phyloP scores from a whole-genome alignment of 2,888 invertebrate species.

The Teleiodes luculella region DNA sequence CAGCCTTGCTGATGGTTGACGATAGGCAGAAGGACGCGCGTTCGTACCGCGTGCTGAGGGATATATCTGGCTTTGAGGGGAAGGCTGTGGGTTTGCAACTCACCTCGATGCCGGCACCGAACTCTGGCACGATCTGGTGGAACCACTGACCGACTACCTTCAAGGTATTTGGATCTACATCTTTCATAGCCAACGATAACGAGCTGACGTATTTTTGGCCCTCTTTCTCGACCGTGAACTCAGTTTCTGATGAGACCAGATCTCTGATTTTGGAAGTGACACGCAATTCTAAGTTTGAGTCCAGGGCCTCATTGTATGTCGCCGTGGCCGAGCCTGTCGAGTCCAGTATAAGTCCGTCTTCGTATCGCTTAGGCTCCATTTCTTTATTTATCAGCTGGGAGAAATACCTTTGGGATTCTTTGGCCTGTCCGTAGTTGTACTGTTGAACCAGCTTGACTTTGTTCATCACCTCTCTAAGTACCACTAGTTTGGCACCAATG shows the following conservation, averaged over 20 bases:
- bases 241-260: constrained; percentile 64
- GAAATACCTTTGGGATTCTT: constrained; percentile 49
- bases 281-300: constrained; percentile 52
- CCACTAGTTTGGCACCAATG: constrained; percentile 57
- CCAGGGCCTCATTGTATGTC: constrained; percentile 52
- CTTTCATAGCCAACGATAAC: constrained; percentile 50
- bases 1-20: constrained; percentile 54
- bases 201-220: constrained; percentile 50
- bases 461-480: constrained; percentile 58
- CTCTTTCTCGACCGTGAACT: constrained; percentile 56
- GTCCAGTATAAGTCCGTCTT: constrained; percentile 58
- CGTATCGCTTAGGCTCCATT: constrained; percentile 46
- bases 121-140: constrained; percentile 53
- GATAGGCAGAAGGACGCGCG: constrained; percentile 49
- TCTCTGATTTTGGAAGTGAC: constrained; percentile 64
- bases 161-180: constrained; percentile 60
- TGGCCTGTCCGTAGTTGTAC: constrained; percentile 62
- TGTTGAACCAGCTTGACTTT: constrained; percentile 64
- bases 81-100: constrained; percentile 49
- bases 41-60: constrained; percentile 59
- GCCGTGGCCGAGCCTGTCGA: constrained; percentile 64
- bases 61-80: constrained; percentile 49
- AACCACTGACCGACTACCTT: constrained; percentile 61
- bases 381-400: constrained; percentile 61
- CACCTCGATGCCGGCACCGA: constrained; percentile 58